phyloP scores from a whole-genome alignment of 2,113 vertebrate genomes.

The Notarius lentiginosus region DNA sequence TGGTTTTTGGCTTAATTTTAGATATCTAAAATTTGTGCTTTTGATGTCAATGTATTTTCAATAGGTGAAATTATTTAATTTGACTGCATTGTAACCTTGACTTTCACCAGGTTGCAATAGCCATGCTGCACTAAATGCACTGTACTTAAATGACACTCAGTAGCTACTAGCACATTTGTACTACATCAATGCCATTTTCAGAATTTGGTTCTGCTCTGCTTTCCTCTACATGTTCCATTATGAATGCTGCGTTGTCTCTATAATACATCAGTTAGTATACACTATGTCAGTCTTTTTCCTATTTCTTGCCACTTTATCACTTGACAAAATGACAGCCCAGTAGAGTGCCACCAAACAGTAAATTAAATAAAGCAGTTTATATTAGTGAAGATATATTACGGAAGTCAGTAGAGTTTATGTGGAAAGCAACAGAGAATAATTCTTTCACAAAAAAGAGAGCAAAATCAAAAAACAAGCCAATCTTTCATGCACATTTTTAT shows the following conservation, averaged over 20 bases:
- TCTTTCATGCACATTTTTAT: background rate
- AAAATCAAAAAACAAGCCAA: background rate
- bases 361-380: conserved; percentile 57
- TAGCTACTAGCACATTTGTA: conserved; percentile 31
- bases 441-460: background rate
- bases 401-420: background rate
- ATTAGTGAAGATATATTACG: background rate
- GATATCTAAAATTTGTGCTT: background rate
- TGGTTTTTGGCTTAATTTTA: too few relatives aligned
- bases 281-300: conserved; percentile 15
- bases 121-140: conserved; percentile 2
- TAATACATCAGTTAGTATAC: conserved; percentile 52
- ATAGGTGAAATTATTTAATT: background rate
- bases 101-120: background rate
- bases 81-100: background rate
- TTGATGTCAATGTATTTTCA: background rate
- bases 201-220: background rate
- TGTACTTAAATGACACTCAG: conserved; percentile 33
- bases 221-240: conserved; percentile 43
- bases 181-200: conserved; percentile 42
- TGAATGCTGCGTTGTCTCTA: conserved; percentile 33
- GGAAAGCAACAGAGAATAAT: conserved; percentile 26
- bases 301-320: conserved; percentile 41
- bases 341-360: conserved; percentile 47
- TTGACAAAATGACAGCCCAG: conserved; percentile 61